phyloP scores from a whole-genome alignment of 2,888 invertebrate species.

The Calameuta filiformis region DNA sequence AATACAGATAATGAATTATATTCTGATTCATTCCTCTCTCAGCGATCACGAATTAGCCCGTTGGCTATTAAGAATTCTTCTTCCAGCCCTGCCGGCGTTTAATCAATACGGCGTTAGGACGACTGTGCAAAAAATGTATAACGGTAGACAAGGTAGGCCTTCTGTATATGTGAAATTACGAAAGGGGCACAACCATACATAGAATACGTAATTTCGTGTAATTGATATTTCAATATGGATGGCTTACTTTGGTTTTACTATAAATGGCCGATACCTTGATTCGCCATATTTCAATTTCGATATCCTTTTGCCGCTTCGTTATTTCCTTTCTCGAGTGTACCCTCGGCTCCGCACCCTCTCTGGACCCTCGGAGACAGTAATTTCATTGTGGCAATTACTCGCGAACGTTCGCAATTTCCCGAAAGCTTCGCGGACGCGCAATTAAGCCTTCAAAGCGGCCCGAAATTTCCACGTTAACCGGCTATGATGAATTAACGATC shows the following conservation, averaged over 20 bases:
- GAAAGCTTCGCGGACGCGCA: neutral
- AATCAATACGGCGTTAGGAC: neutral
- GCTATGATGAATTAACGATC: neutral
- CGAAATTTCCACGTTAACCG: neutral
- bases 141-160: no score
- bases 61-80: neutral
- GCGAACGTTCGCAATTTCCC: neutral
- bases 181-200: no score
- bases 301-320: neutral
- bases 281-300: neutral
- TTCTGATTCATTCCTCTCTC: neutral
- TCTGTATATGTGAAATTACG: no score
- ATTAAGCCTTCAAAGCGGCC: neutral
- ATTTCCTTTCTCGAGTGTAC: neutral
- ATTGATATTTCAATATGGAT: neutral
- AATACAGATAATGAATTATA: neutral
- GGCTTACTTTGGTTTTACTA: neutral
- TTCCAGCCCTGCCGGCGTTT: neutral
- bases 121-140: neutral
- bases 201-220: neutral
- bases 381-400: neutral
- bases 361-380: neutral
- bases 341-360: neutral
- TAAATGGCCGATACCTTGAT: neutral
- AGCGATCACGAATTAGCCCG: neutral